phyloP scores from a whole-genome alignment of 2,797 vertebrate genomes.

The Tympanoctomys barrerae region DNA sequence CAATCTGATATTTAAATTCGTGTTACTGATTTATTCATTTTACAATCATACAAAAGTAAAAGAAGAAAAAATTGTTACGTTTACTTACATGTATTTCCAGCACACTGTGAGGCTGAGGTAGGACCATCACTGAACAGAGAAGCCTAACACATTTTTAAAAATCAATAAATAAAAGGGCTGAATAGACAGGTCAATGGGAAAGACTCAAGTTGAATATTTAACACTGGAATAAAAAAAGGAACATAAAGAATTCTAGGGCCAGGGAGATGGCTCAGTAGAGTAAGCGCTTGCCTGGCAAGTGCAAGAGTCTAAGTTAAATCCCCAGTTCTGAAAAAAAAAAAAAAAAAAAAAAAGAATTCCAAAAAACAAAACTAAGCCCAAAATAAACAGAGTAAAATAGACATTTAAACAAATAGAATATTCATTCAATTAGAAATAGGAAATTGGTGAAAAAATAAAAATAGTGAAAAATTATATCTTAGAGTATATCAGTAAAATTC shows the following conservation, averaged over 20 bases:
- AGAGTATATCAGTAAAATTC: not conserved
- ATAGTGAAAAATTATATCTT: not conserved
- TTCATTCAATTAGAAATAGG: not conserved
- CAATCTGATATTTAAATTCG: not conserved
- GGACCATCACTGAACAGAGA: not conserved
- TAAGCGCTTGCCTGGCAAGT: no score
- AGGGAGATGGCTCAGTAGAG: no score
- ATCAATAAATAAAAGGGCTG: not conserved
- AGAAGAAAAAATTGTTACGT: not conserved
- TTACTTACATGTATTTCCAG: not conserved
- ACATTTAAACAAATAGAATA: not conserved
- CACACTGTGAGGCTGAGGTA: not conserved
- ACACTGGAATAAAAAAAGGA: not conserved
- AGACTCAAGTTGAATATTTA: not conserved
- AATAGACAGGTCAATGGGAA: not conserved
- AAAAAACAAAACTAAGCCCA: not conserved
- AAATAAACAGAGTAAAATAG: not conserved
- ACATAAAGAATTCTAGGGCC: no score
- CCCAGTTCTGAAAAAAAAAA: no score
- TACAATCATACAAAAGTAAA: not conserved
- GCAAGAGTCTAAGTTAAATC: no score
- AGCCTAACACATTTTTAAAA: not conserved
- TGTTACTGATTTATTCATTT: not conserved
- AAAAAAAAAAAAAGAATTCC: no score
- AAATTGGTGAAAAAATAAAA: not conserved